phyloP scores from a whole-genome alignment of 2,888 invertebrate species.

The Oscheius myriophilus region DNA sequence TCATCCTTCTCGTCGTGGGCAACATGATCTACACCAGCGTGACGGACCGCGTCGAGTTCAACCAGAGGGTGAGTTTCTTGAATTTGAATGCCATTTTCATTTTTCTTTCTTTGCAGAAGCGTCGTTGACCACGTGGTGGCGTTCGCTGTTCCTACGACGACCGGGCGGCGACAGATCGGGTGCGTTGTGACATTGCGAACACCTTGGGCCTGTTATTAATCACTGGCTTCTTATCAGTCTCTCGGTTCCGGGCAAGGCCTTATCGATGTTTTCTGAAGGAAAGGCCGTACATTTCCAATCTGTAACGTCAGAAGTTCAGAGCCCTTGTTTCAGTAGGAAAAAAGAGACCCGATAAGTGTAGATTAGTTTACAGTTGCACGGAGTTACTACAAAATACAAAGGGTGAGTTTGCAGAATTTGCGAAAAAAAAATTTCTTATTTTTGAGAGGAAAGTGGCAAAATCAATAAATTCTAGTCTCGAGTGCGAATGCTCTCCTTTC shows the following conservation, averaged over 20 bases:
- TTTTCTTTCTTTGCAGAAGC: conserved; percentile 12
- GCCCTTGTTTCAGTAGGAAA: too few relatives aligned
- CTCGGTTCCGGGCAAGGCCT: conserved; percentile 25
- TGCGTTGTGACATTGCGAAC: neutral
- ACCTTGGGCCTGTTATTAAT: conserved; percentile 21
- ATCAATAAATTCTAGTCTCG: too few relatives aligned
- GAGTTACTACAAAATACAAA: too few relatives aligned
- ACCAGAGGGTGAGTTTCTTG: conserved; percentile 16
- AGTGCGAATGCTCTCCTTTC: too few relatives aligned
- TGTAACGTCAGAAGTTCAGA: too few relatives aligned
- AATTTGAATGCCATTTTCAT: neutral
- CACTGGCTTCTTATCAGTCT: conserved; percentile 27
- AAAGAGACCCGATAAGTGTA: too few relatives aligned
- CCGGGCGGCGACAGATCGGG: neutral
- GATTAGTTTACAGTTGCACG: too few relatives aligned
- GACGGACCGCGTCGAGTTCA: conserved; percentile 35
- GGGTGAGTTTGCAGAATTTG: too few relatives aligned
- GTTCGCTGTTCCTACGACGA: neutral
- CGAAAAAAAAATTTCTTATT: too few relatives aligned
- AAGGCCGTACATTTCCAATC: too few relatives aligned
- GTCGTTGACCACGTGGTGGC: conserved; percentile 4
- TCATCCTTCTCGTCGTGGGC: conserved; percentile 63
- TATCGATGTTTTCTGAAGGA: conserved; percentile 25
- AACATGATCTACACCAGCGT: conserved; percentile 64
- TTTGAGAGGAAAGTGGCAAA: too few relatives aligned